Conservation (phyloP, 2,113 vertebrate species). For the Eretmochelys imbricata region DNA sequence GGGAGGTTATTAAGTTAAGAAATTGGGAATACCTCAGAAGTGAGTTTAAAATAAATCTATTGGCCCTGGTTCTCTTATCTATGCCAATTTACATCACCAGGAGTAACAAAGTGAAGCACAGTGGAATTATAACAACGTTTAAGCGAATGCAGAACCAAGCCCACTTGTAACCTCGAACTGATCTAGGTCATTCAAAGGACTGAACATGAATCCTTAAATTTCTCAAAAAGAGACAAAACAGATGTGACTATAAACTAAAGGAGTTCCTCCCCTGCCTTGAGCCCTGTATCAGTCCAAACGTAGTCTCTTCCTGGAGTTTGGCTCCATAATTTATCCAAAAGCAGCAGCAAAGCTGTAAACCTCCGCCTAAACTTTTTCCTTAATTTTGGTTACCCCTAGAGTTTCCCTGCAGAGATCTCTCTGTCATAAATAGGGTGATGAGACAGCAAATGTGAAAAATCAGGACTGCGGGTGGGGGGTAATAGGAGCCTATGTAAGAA, state of each 20-base stretch:
- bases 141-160: not conserved
- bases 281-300: not conserved
- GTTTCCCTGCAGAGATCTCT: not conserved
- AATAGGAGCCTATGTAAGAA: no score
- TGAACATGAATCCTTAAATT: not conserved
- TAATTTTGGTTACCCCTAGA: not conserved
- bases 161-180: not conserved
- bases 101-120: not conserved
- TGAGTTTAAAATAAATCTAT: not conserved
- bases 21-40: not conserved
- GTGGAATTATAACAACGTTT: not conserved
- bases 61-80: not conserved
- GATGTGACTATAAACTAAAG: not conserved
- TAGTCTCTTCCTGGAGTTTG: not conserved
- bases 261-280: not conserved
- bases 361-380: not conserved
- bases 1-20: not conserved
- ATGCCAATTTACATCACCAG: not conserved
- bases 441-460: no score
- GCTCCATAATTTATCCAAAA: not conserved
- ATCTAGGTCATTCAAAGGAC: slow-evolving; percentile 21
- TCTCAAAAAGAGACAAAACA: not conserved
- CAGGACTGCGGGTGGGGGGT: no score
- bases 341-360: not conserved
- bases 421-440: not conserved